Base-by-base conservation (phyloP, 2,797 vertebrate genomes). In the Brotula barbata region DNA sequence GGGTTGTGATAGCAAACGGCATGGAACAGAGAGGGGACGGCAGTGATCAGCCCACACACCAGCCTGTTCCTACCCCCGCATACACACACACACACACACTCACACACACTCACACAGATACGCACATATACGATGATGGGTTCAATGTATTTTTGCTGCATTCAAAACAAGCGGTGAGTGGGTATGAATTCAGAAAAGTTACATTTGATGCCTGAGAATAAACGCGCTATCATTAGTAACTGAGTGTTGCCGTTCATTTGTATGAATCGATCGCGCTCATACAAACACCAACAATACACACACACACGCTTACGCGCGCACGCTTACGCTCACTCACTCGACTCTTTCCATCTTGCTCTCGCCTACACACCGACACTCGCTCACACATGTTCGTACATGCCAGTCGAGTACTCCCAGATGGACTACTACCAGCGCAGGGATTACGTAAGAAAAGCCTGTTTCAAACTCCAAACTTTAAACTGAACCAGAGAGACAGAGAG, bases 381-480 rank as follows among this genome's bases (percentile, higher is more conserved):
- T 72, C 67, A 73, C 79, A 79, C 67, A 68, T 64, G 66, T 63
- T 69, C 62, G 75, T 73, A 74, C 54, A 64, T 75, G 84, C 84
- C 85, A 84, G 45, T 48, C 70, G 79, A 85, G 73, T 82, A 77
- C 77, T 87, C 84, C 80, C 87, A 88, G 88, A 89, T 89, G 87
- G 86, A 84, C 71, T 72, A 82, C 81, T 77, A 87, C 75, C 85
- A 85, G 82, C 78, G 64, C 67, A 71, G 66, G 52, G 44, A 74
- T 89, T 87, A 84, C 48, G 60, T 85, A 89, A 87, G 76, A 73
- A 56, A 71, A 62, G 58, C 68, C 71, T 75, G 72, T 75, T 87
- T 78, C 61, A 75, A 81, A 80, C 67, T 51, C 23, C 61, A 83
- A 85, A 81, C 73, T 72, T 68, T 28, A 41, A 68, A 77, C 36